Base-by-base conservation (phyloP, 2,113 vertebrate species). In the Syngnathus typhle region DNA sequence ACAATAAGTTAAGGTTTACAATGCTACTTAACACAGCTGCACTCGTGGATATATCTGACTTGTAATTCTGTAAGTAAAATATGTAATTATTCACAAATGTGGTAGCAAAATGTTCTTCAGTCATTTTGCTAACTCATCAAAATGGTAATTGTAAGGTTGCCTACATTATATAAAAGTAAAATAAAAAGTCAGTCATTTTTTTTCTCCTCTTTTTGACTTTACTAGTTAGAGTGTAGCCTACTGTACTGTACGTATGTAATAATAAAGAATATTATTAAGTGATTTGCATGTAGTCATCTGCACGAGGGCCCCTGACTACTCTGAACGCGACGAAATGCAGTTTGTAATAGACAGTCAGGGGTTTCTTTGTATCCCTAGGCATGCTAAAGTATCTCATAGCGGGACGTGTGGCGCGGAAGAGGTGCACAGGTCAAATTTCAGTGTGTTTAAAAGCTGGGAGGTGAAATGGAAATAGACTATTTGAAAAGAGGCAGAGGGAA, bases 351-450 rank as follows among this genome's bases (percentile, higher is more conserved):
- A 37, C 36, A 21, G 54, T 69, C 72, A 67, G 41, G 44, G 38
- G 38, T 2, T 7, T 21, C 23, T 51, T 59, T 44, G 70, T 60
- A 16, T 65, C n/a, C 23, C 74, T 58, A 55, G 69, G 73, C 56
- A 72, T 66, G 70, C 9, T 44, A 46, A 67, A 59, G 51, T 72
- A 69, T 67, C 67, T 70, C 46, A 3, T 47, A 64, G 87, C 83
- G 83, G 84, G 85, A 82, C 58, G 43, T 73, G 67, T 82, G 88
- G 87, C 88, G 88, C 87, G 82, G 71, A 65, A 71, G 79, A 70
- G 67, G 71, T 32, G 18, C 60, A 21, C 41, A 69, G 74, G 69
- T 85, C 82, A 82, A 70, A 71, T 74, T 87, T 81, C 78, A 78
- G 23, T 21, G 43, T 5, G 38, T 70, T 67, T 67, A 74, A 75